Base-by-base conservation (phyloP, 2,797 vertebrate species). In the Aythya fuligula region DNA sequence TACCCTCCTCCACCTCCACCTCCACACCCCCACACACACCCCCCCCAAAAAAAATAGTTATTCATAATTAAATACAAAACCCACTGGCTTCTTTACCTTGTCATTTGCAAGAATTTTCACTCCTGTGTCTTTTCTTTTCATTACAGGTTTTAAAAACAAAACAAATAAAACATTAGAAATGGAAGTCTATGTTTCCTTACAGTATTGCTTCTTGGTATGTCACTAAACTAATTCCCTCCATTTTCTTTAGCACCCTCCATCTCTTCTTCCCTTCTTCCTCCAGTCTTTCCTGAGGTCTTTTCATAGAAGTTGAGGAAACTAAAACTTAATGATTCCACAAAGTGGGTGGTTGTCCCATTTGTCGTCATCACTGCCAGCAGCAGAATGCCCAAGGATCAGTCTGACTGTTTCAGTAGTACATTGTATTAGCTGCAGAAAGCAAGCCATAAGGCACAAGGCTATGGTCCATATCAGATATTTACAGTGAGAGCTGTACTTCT, bases 71-170 rank as follows among this genome's bases (percentile, higher is more conserved):
- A 41, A 32, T 9, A 39, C 0, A 28, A 85, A 91, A 11, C 80
- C 58, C 11, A 38, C 34, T 30, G 89, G 76, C 61, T 89, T 95
- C 93, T 88, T 95, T 86, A 96, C 89, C 54, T 94, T 84, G 72
- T 57, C 39, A 24, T 93, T 92, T 57, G 90, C 90, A 51, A 94
- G 57, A 79, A 95, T 67, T 89, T 95, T 95, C 90, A 96, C 69
- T 67, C 75, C 83, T 38, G 62, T 25, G 1, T 60, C 54, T 39
- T 61, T 85, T 95, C 51, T 47, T 71, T 64, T 47, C 53, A 66
- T 27, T 38, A 57, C 32, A 54, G 30, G 56, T 25, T 61, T 58
- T 57, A 79, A 87, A 72, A 57, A 3, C 13, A 67, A 74, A 57
- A 32, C 16, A 64, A 67, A 67, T 17, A 47, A 16, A 47, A 65